Conservation (phyloP, 2,797 vertebrate species). For the Etheostoma nigrum region DNA sequence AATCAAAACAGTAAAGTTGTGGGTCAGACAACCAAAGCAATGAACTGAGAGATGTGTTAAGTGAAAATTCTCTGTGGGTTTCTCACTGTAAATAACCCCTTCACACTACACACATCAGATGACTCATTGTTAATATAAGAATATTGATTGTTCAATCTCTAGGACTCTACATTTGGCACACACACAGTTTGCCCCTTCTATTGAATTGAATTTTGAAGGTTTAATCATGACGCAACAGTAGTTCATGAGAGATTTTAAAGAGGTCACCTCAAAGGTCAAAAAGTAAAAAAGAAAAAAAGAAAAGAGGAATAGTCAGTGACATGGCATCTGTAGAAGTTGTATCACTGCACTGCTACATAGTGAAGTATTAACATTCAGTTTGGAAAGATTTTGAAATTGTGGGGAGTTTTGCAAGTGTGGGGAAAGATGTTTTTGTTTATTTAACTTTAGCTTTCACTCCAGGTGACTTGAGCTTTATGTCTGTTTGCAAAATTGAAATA, state of each 20-base stretch:
- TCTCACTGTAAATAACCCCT: background rate
- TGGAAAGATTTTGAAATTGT: slow-evolving; percentile 14
- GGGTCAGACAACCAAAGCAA: slow-evolving; percentile 16
- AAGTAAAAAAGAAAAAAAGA: background rate
- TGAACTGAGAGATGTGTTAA: background rate
- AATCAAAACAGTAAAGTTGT: slow-evolving; percentile 5
- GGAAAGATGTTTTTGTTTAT: slow-evolving; percentile 19
- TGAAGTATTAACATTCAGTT: background rate
- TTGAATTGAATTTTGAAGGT: slow-evolving; percentile 65
- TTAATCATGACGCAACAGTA: slow-evolving; percentile 1
- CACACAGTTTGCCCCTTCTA: slow-evolving; percentile 89
- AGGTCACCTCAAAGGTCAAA: background rate
- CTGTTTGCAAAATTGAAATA: slow-evolving; percentile 33
- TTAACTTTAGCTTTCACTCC: slow-evolving; percentile 2
- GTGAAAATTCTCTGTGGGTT: background rate
- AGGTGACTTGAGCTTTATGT: slow-evolving; percentile 8
- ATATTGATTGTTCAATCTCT: background rate
- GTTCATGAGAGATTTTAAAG: background rate
- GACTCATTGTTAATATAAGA: slow-evolving; percentile 2
- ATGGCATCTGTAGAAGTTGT: too few species aligned
- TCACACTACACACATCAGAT: slow-evolving; percentile 4
- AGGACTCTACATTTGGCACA: slow-evolving; percentile 86
- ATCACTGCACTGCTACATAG: background rate
- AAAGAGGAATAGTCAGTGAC: too few species aligned
- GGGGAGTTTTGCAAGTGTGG: background rate